Evolutionary conservation across 2,113 vertebrate genomes (phyloP).

Genomic region (Cairina moschata): DNA sequence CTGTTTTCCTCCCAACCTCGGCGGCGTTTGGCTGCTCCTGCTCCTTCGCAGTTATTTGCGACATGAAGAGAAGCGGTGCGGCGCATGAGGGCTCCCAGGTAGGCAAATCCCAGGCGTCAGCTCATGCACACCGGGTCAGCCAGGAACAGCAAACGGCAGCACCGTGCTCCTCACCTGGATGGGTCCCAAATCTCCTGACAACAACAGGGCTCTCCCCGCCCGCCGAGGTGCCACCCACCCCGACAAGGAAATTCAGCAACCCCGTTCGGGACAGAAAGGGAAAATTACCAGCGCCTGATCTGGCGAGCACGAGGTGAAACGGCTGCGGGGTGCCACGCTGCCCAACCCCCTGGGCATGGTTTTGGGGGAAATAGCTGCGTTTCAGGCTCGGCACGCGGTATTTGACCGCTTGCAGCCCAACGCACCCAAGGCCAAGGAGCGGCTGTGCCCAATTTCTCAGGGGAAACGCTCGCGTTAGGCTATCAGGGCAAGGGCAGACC

Average conservation of each 20-base stretch:
- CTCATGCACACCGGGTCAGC: not conserved
- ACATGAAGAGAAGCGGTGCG: not conserved
- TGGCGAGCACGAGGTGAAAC: fast-evolving
- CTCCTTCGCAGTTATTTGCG: not conserved
- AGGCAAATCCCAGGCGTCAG: not conserved
- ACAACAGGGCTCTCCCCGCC: not conserved
- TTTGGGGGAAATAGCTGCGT: not conserved
- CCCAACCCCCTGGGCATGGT: fast-evolving
- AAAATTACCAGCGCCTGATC: not conserved
- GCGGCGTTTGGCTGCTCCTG: not conserved
- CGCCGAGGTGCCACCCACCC: not conserved
- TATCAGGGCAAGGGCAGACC: not conserved
- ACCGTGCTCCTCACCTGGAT: fast-evolving
- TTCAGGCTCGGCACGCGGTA: fast-evolving
- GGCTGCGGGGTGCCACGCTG: not conserved
- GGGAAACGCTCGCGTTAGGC: fast-evolving
- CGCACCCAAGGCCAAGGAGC: not conserved
- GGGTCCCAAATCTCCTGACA: not conserved
- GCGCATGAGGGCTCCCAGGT: not conserved
- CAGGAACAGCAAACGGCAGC: fast-evolving
- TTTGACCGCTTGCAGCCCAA: not conserved
- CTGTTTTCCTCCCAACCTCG: not conserved
- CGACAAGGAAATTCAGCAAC: not conserved
- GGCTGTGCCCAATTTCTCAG: not conserved
- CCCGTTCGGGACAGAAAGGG: not conserved